Conservation (phyloP, 2,888 invertebrate species). For the Nephrotoma flavescens region DNA sequence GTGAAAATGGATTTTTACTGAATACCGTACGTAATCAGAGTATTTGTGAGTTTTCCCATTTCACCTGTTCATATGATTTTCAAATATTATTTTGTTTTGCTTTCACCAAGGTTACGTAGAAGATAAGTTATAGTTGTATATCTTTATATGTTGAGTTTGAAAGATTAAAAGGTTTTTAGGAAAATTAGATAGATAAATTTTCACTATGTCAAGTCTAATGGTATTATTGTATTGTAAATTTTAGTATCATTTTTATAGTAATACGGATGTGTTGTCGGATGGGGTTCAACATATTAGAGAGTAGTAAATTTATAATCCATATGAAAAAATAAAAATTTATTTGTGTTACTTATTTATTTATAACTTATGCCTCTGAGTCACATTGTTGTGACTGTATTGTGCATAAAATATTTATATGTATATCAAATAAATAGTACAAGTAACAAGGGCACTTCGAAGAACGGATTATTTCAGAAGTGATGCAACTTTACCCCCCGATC, state of each 20-base stretch:
- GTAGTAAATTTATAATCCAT: too few species aligned
- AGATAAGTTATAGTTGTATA: background rate
- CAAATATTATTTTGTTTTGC: background rate
- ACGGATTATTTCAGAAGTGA: too few species aligned
- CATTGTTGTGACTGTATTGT: too few species aligned
- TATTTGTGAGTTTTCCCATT: background rate
- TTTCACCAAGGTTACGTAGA: background rate
- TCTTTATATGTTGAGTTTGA: background rate
- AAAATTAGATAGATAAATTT: background rate
- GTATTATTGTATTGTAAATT: background rate
- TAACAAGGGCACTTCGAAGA: too few species aligned
- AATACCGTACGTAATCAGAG: background rate
- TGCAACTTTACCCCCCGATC: too few species aligned
- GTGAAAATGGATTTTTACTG: background rate
- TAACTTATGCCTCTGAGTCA: too few species aligned
- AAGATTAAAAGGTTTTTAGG: background rate
- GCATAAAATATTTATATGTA: too few species aligned
- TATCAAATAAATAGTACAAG: too few species aligned
- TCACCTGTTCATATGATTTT: background rate
- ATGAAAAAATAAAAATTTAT: too few species aligned
- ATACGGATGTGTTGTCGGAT: background rate
- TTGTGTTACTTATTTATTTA: too few species aligned
- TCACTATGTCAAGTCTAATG: background rate
- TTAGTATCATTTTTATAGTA: background rate
- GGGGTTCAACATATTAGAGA: background rate